These are phyloP conservation scores for Eublepharis macularius DNA, from an alignment of 2,113 vertebrate species.

Conservation along the genomic window DNA sequence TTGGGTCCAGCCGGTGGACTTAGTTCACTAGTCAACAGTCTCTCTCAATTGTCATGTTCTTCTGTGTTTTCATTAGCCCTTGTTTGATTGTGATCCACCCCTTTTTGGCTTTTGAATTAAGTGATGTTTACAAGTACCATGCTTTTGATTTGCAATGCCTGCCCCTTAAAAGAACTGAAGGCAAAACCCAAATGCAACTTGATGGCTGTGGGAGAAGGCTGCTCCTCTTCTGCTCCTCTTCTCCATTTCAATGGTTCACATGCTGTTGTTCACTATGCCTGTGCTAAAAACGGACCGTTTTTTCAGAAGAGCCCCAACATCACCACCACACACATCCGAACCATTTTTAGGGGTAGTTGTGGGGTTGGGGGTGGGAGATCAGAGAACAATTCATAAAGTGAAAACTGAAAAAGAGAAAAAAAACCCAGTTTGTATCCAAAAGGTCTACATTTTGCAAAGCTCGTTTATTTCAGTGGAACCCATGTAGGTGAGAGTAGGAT, in stretches of 20 bases:
- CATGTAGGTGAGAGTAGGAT: not conserved
- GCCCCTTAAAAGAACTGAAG: constrained; percentile 70
- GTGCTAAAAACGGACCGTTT: not conserved
- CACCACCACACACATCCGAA: not conserved
- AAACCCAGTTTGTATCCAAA: no score
- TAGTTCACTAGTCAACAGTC: constrained; percentile 78
- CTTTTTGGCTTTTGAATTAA: constrained; percentile 78
- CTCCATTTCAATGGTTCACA: not conserved
- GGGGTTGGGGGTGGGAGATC: not conserved
- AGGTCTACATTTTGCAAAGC: not conserved
- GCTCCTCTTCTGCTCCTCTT: not conserved
- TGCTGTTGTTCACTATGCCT: not conserved
- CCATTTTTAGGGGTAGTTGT: not conserved
- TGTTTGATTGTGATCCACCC: constrained; percentile 75
- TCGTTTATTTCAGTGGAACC: not conserved
- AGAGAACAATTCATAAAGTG: not conserved
- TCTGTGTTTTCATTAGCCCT: constrained; percentile 79
- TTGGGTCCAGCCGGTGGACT: constrained; percentile 77
- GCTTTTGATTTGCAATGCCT: constrained; percentile 64
- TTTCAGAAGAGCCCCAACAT: not conserved
- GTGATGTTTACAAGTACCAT: constrained; percentile 79
- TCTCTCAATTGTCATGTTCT: constrained; percentile 74
- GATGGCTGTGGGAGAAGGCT: constrained; percentile 36
- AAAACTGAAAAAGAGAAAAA: not conserved
- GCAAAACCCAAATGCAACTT: constrained; percentile 52